Conservation (phyloP, 2,888 invertebrate genomes). For the Agriotes lineatus region DNA sequence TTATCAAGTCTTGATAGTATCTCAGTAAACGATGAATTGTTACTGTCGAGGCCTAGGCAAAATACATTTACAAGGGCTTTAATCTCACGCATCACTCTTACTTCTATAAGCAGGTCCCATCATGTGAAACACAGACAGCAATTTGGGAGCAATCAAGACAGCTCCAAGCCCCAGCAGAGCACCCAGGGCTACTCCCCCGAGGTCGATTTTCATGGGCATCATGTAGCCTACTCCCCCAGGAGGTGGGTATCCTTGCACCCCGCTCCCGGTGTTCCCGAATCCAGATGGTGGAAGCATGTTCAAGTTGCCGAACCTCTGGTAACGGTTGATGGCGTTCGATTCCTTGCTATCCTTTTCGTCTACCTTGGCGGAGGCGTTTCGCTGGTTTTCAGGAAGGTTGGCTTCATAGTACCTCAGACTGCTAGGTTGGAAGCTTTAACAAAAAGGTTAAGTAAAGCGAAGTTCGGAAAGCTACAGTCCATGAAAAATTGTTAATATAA, state of each 20-base stretch:
- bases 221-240: conserved; percentile 71
- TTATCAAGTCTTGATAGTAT: conserved; percentile 76
- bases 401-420: conserved; percentile 62
- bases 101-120: conserved; percentile 79
- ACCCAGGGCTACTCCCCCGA: conserved; percentile 85
- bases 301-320: conserved; percentile 68
- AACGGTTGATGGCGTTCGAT: conserved; percentile 59
- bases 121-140: conserved; percentile 78
- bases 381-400: conserved; percentile 47
- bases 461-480: too few relatives aligned
- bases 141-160: conserved; percentile 82
- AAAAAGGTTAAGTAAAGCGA: too few relatives aligned
- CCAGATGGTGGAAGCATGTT: conserved; percentile 60
- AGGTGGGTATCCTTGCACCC: conserved; percentile 52
- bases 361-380: conserved; percentile 45
- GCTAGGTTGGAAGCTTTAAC: conserved; percentile 67
- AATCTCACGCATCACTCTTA: conserved; percentile 55
- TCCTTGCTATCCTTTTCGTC: conserved; percentile 52
- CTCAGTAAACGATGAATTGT: conserved; percentile 71
- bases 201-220: conserved; percentile 82
- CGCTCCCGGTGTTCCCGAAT: conserved; percentile 68
- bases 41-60: conserved; percentile 60
- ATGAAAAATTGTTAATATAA: too few relatives aligned
- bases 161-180: conserved; percentile 86
- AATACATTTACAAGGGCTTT: too few relatives aligned